Percentiles rank a stretch among this genome's conserved stretches.
Conservation (phyloP, 2,888 invertebrate genomes). For the Chrysodeixis includens region DNA sequence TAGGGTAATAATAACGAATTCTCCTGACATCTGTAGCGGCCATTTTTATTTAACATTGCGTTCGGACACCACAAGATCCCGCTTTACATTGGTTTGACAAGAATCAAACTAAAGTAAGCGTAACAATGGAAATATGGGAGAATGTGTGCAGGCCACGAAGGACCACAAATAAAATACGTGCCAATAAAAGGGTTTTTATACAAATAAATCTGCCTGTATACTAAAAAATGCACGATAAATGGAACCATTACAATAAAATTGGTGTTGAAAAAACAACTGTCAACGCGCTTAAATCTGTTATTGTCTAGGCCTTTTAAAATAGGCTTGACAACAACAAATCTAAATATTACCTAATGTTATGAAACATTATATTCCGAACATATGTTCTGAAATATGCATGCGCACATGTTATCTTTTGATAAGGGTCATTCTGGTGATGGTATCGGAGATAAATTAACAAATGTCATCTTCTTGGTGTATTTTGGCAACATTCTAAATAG, state of each 20-base stretch:
- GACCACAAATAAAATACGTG: slow-evolving; percentile 34
- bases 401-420: slow-evolving; percentile 33
- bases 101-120: slow-evolving; percentile 24
- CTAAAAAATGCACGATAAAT: slow-evolving; percentile 48
- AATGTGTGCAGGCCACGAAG: slow-evolving; percentile 23
- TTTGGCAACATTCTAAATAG: too few relatives aligned
- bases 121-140: slow-evolving; percentile 33
- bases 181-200: slow-evolving; percentile 12
- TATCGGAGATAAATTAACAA: not conserved
- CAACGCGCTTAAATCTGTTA: not conserved
- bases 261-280: not conserved
- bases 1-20: not conserved
- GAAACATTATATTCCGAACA: not conserved
- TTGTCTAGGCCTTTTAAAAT: not conserved
- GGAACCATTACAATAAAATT: slow-evolving; percentile 10
- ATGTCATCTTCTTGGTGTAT: not conserved
- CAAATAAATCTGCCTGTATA: slow-evolving; percentile 25
- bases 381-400: slow-evolving; percentile 32
- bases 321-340: slow-evolving; percentile 1
- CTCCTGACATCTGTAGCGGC: slow-evolving; percentile 21
- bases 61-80: slow-evolving; percentile 16
- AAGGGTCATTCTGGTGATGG: slow-evolving; percentile 8
- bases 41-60: slow-evolving; percentile 12
- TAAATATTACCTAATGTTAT: slow-evolving; percentile 22
- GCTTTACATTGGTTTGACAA: slow-evolving; percentile 25